These are phyloP conservation scores for Epinotia ramella DNA, from an alignment of 2,888 invertebrate genomes.

Conservation along the genomic window DNA sequence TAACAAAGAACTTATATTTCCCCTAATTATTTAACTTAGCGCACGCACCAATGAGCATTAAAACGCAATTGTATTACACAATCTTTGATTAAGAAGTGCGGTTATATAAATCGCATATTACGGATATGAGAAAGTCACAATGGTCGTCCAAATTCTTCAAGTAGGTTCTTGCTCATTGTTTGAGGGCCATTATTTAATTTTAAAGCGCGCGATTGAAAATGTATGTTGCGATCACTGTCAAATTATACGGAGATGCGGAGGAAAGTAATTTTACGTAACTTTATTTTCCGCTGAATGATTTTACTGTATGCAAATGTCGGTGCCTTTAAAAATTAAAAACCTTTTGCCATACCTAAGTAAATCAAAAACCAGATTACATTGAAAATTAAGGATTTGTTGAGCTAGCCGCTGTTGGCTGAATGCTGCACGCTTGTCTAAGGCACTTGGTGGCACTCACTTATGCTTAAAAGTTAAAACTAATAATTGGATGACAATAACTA, in stretches of 20 bases:
- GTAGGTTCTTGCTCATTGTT: conserved; percentile 53
- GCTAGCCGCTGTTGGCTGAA: not conserved
- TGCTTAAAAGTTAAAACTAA: too few relatives aligned
- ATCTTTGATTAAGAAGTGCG: conserved; percentile 57
- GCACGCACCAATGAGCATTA: conserved; percentile 18
- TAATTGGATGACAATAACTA: not conserved
- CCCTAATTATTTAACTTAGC: conserved; percentile 30
- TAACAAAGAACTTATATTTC: conserved; percentile 35
- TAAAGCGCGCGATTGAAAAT: conserved; percentile 41
- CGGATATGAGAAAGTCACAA: conserved; percentile 49
- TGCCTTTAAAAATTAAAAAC: not conserved
- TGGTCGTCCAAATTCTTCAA: conserved; percentile 24
- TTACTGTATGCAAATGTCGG: not conserved
- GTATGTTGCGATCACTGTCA: conserved; percentile 2
- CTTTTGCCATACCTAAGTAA: not conserved
- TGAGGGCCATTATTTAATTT: conserved; percentile 49
- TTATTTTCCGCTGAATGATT: not conserved
- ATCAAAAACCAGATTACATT: not conserved
- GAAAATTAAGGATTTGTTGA: not conserved
- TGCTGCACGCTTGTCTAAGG: not conserved
- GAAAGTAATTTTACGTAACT: not conserved
- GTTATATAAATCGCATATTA: conserved; percentile 58
- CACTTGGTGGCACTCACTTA: not conserved
- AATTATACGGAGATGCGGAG: not conserved
- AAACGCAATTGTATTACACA: conserved; percentile 53